A percentile compares a stretch with the other conserved stretches of the same genome.
These are phyloP conservation scores for Nymphalis urticae DNA, from an alignment of 2,888 invertebrate species.

Conservation along the genomic window DNA sequence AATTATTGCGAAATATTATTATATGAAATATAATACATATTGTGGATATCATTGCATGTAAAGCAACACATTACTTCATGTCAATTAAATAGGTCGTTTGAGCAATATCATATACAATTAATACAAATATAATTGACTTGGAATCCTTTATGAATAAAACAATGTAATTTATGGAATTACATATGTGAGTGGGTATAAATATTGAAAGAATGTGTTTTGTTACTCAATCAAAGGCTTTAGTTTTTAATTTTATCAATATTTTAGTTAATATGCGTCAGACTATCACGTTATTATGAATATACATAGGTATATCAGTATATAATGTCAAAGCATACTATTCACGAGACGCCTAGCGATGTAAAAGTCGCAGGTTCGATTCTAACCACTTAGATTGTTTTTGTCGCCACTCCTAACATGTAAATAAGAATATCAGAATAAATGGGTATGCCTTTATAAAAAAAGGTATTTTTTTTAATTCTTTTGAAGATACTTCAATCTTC, in stretches of 20 bases:
- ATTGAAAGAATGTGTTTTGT: neutral
- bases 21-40: neutral
- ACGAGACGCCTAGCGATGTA: too few species aligned
- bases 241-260: neutral
- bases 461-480: too few species aligned
- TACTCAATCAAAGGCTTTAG: neutral
- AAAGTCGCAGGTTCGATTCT: too few species aligned
- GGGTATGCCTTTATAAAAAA: too few species aligned
- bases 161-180: neutral
- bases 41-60: neutral
- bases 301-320: neutral
- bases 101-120: neutral
- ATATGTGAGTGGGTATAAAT: too few species aligned
- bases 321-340: neutral
- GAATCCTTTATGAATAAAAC: conserved; percentile 1
- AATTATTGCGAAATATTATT: neutral
- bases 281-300: neutral
- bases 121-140: neutral
- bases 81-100: conserved; percentile 5
- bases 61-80: neutral
- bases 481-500: too few species aligned
- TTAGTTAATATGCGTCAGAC: neutral
- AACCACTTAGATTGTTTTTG: too few species aligned
- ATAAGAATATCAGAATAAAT: too few species aligned
- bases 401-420: too few species aligned